These are phyloP conservation scores for Brachionus asplanchnoidis DNA, from an alignment of 1,140 invertebrate species.

Conservation along the genomic window DNA sequence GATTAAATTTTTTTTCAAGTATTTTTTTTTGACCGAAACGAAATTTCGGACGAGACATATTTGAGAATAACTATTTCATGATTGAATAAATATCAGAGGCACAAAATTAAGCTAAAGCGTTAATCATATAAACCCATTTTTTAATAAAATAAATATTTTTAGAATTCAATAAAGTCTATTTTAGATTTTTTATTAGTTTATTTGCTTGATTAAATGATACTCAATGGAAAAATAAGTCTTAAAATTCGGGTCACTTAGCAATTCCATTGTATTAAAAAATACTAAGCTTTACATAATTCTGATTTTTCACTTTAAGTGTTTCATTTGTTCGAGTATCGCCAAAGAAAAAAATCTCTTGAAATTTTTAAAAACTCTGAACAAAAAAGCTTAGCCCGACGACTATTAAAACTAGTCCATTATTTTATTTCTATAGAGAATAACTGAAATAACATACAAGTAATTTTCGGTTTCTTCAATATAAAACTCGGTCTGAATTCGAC, in stretches of 20 bases:
- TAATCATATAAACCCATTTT: not conserved
- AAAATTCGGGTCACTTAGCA: not conserved
- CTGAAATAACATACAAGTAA: not conserved
- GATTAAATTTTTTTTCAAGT: not conserved
- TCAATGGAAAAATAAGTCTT: not conserved
- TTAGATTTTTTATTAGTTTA: not conserved
- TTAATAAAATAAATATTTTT: not conserved
- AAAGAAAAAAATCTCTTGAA: not conserved
- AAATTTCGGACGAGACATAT: not conserved
- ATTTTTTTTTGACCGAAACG: not conserved
- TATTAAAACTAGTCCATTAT: not conserved
- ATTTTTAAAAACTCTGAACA: not conserved
- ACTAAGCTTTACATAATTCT: not conserved
- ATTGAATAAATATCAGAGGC: not conserved
- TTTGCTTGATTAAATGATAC: not conserved
- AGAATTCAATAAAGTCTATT: not conserved
- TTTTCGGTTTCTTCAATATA: not conserved
- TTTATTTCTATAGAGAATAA: slow-evolving; percentile 6
- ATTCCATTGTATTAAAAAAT: not conserved
- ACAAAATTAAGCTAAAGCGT: not conserved
- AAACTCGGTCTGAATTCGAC: not conserved
- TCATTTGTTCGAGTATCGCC: not conserved
- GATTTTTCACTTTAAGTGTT: not conserved
- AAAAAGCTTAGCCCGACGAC: not conserved
- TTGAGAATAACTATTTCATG: not conserved